Percentiles rank a stretch among this genome's conserved stretches.
phyloP scores from a whole-genome alignment of 2,888 invertebrate species.

The Aelia acuminata region DNA sequence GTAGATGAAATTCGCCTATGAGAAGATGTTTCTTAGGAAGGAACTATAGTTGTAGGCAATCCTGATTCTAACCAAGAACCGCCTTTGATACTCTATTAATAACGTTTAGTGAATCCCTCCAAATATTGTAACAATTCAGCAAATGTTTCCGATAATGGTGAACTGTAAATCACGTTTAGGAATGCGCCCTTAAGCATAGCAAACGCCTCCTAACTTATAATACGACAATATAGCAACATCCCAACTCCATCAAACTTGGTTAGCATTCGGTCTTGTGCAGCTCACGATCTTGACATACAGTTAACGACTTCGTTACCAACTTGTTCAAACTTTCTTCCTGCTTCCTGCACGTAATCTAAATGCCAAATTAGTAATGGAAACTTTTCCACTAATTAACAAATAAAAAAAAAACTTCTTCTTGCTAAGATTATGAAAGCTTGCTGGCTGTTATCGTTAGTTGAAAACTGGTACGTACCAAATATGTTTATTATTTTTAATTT shows the following conservation, averaged over 20 bases:
- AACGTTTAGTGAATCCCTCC: background rate
- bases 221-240: constrained; percentile 25
- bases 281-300: constrained; percentile 28
- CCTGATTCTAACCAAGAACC: background rate
- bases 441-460: too few relatives aligned
- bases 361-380: constrained; percentile 2
- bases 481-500: too few relatives aligned
- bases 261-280: constrained; percentile 13
- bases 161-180: constrained; percentile 32
- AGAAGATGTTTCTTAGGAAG: background rate
- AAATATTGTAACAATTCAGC: background rate
- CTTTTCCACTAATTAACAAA: background rate
- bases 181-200: constrained; percentile 3
- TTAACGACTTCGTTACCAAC: constrained; percentile 19
- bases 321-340: constrained; percentile 11
- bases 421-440: too few relatives aligned
- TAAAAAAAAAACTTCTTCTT: background rate
- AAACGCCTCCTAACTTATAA: constrained; percentile 15
- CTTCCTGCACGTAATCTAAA: constrained; percentile 16
- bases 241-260: constrained; percentile 33
- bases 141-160: background rate
- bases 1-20: too few relatives aligned
- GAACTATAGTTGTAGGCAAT: background rate
- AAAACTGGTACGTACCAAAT: too few relatives aligned
- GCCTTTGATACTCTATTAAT: background rate